Conservation (phyloP, 2,888 invertebrate genomes). For the Noctua janthina region DNA sequence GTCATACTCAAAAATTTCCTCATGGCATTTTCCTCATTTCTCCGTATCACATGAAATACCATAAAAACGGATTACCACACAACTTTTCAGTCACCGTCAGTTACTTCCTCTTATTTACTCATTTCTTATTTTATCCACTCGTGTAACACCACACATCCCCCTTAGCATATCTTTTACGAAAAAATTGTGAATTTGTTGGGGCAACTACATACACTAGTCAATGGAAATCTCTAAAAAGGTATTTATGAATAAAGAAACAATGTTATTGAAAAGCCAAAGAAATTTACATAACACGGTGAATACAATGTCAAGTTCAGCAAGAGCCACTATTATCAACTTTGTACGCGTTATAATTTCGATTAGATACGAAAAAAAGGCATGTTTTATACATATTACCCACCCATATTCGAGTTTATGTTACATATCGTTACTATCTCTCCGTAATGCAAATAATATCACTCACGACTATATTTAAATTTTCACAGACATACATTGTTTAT, state of each 20-base stretch:
- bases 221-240: not conserved
- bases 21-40: no score
- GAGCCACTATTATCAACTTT: not conserved
- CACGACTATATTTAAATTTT: constrained; percentile 22
- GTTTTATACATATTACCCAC: constrained; percentile 1
- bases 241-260: not conserved
- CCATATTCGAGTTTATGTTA: constrained; percentile 20
- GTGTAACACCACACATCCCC: no score
- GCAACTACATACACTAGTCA: not conserved
- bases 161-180: no score
- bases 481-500: constrained; percentile 16
- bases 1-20: no score
- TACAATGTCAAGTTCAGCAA: not conserved
- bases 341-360: constrained; percentile 19
- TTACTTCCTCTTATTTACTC: no score
- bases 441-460: constrained; percentile 23
- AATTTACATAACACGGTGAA: not conserved
- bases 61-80: no score
- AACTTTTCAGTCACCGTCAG: no score
- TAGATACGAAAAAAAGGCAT: not conserved
- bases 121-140: no score
- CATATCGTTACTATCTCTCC: constrained; percentile 19
- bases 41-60: no score
- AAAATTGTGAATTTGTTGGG: not conserved
- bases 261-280: not conserved